phyloP scores from a whole-genome alignment of 1,140 invertebrate species.

The Anastrepha obliqua region DNA sequence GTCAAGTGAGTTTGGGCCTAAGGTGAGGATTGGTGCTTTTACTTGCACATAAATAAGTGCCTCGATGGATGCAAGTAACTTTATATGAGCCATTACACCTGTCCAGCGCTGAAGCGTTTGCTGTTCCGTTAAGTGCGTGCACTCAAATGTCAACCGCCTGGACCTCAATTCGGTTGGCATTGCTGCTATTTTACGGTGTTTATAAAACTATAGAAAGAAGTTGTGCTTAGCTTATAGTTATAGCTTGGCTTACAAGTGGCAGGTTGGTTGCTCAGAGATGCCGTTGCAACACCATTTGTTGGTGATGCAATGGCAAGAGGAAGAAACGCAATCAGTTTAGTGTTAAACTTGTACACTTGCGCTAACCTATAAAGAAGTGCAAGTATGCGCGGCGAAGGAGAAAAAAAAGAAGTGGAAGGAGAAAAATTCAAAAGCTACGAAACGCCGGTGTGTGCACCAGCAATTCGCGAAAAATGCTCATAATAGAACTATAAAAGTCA shows the following conservation, averaged over 20 bases:
- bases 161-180: background rate
- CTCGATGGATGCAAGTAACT: background rate
- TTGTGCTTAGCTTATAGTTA: too few relatives aligned
- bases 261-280: background rate
- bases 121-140: conserved; percentile 28
- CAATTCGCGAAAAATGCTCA: background rate
- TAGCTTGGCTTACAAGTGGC: background rate
- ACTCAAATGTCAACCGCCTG: background rate
- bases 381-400: background rate
- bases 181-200: conserved; percentile 12
- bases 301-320: background rate
- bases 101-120: conserved; percentile 22
- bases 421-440: background rate
- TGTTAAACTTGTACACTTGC: background rate
- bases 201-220: background rate
- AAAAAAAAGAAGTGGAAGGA: background rate
- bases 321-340: background rate
- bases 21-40: background rate
- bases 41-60: background rate
- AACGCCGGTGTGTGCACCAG: background rate
- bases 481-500: conserved; percentile 44
- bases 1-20: background rate
- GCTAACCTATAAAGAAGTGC: background rate
- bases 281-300: background rate
- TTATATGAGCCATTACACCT: background rate